Base-by-base conservation (phyloP, 2,797 vertebrate species). In the Anisognathus igniventris region DNA sequence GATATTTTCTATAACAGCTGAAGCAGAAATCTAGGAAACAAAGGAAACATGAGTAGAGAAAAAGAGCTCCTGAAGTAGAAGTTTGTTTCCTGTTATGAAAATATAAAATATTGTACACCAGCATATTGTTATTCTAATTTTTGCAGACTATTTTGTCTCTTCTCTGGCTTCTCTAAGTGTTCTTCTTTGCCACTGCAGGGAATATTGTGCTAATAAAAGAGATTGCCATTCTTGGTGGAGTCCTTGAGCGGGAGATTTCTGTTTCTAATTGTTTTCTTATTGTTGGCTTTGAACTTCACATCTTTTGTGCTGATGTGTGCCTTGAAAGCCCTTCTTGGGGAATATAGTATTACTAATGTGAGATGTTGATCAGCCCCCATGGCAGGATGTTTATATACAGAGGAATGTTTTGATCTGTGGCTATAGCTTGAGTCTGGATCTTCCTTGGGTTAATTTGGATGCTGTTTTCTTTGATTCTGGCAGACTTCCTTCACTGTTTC, bases 211-310 rank as follows among this genome's bases (percentile, higher is more conserved):
- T 97, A 97, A 96, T 92, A 85, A 92, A 96, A 97, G 90, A 79
- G 24, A 42, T 90, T 95, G 73, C 85, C 81, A 35, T 88, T 97
- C 90, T 92, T 96, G 72, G 86, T 90, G 74, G 65, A 95, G 89
- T 90, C 82, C 88, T 91, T 78, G 86, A 94, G 75, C 33, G 82
- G 68, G 45, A 92, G 50, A 93, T 96, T 88, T 96, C 95, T 97
- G 96, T 97, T 98, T 97, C 95, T 97, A 97, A 97, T 97, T 96
- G 95, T 97, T 97, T 97, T 97, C 92, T 96, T 97, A 96, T 92
- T 96, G 96, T 96, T 97, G 94, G 94, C 94, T 97, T 98, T 97
- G 93, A 96, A 97, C 95, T 97, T 97, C 90, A 95, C 91, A 92
- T 48, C 62, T 93, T 96, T 91, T 96, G 86, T 96, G 88, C 94